These are phyloP conservation scores for Cheilosia soror DNA, from an alignment of 2,888 invertebrate species.

Conservation along the genomic window DNA sequence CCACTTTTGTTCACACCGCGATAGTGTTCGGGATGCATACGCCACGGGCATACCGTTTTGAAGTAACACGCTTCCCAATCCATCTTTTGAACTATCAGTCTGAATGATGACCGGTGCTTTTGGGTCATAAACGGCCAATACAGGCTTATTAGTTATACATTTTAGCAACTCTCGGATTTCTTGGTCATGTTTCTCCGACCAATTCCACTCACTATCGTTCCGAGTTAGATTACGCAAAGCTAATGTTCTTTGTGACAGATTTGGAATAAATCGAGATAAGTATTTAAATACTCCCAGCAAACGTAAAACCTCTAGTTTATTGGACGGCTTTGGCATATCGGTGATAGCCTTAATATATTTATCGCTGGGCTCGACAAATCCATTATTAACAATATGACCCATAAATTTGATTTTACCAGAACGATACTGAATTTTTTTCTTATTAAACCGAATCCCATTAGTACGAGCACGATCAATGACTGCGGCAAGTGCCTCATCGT, in stretches of 20 bases:
- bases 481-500: conserved; percentile 57
- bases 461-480: conserved; percentile 53
- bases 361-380: conserved; percentile 56
- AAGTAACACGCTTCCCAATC: too few relatives aligned
- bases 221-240: conserved; percentile 51
- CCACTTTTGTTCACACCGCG: too few relatives aligned
- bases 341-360: conserved; percentile 63
- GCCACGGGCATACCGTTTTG: too few relatives aligned
- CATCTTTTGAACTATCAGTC: too few relatives aligned
- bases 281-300: conserved; percentile 68
- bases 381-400: conserved; percentile 75
- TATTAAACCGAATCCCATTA: conserved; percentile 76
- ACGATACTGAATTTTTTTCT: conserved; percentile 76
- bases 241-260: conserved; percentile 55
- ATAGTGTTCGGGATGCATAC: too few relatives aligned
- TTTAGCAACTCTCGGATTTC: conserved; percentile 12
- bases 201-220: conserved; percentile 77
- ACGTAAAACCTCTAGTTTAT: conserved; percentile 44
- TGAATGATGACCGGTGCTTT: too few relatives aligned
- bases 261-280: conserved; percentile 73
- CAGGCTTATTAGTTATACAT: too few relatives aligned
- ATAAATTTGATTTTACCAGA: conserved; percentile 76
- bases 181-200: conserved; percentile 77
- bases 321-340: conserved; percentile 37
- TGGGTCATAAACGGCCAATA: too few relatives aligned